Percentiles rank a stretch among this genome's conserved stretches.
These are phyloP conservation scores for Oligia strigilis DNA, from an alignment of 2,888 invertebrate species.

Conservation along the genomic window DNA sequence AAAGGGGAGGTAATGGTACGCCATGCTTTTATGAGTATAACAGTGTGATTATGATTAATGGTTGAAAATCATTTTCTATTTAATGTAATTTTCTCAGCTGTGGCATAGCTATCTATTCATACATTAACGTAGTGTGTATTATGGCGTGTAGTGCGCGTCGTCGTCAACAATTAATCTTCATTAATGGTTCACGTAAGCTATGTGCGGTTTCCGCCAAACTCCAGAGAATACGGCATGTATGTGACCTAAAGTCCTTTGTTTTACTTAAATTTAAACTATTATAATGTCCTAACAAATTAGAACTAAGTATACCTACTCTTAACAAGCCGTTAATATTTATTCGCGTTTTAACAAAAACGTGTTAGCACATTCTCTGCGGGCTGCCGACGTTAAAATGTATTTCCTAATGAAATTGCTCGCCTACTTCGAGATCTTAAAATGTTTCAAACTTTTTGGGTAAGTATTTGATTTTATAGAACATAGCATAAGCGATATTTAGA, in stretches of 20 bases:
- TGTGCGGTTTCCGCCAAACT: conserved; percentile 81
- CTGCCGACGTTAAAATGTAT: conserved; percentile 28
- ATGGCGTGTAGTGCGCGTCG: conserved; percentile 75
- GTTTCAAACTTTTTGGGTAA: conserved; percentile 19
- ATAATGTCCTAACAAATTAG: conserved; percentile 73
- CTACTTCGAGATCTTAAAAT: conserved; percentile 36
- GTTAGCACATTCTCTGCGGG: conserved; percentile 24
- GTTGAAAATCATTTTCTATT: conserved; percentile 61
- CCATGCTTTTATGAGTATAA: conserved; percentile 55
- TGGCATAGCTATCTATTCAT: conserved; percentile 57
- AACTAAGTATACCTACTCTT: conserved; percentile 60
- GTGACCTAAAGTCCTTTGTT: conserved; percentile 72
- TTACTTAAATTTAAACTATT: conserved; percentile 74
- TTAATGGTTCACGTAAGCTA: conserved; percentile 85
- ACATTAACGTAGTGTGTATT: conserved; percentile 60
- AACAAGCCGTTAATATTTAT: conserved; percentile 62
- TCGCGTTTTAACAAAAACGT: conserved; percentile 34
- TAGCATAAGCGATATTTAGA: conserved; percentile 35
- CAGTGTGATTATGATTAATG: conserved; percentile 65
- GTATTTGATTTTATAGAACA: conserved; percentile 23
- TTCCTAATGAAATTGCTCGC: conserved; percentile 32
- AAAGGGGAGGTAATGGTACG: conserved; percentile 53
- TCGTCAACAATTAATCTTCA: conserved; percentile 88
- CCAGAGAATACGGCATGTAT: conserved; percentile 73
- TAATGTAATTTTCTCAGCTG: conserved; percentile 63